Conservation (phyloP, 2,888 invertebrate species). For the Hirtodrosophila cameraria region DNA sequence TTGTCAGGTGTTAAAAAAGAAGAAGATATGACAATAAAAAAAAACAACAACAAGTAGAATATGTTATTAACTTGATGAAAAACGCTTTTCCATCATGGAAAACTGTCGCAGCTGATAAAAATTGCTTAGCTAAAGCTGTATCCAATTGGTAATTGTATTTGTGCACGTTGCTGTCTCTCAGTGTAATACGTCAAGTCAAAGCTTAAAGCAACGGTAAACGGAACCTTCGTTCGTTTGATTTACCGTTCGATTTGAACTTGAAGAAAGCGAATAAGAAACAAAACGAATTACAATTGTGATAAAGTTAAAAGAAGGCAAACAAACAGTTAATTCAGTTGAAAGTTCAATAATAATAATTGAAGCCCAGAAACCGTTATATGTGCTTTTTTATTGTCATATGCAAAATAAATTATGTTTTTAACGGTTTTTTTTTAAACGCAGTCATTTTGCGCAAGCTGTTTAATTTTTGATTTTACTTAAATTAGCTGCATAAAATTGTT, state of each 20-base stretch:
- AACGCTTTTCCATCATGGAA: neutral
- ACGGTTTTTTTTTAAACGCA: neutral
- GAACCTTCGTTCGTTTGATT: conserved; percentile 1
- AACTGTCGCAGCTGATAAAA: too few species aligned
- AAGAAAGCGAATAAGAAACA: neutral
- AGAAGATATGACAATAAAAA: conserved; percentile 42
- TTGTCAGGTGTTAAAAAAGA: conserved; percentile 24
- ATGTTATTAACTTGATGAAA: too few species aligned
- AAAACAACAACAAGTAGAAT: neutral
- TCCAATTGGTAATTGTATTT: neutral
- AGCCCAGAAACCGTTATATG: too few species aligned
- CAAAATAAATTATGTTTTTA: conserved; percentile 18
- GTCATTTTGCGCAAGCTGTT: conserved; percentile 11
- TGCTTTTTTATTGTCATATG: conserved; percentile 27
- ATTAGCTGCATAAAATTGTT: conserved; percentile 56
- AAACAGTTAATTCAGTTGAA: conserved; percentile 11
- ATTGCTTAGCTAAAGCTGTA: too few species aligned
- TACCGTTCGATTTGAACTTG: neutral
- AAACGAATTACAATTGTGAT: conserved; percentile 50
- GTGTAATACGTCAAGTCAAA: conserved; percentile 21
- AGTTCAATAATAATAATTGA: too few species aligned
- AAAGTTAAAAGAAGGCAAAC: too few species aligned
- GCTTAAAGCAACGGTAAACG: conserved; percentile 23
- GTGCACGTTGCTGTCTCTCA: neutral
- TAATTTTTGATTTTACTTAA: conserved; percentile 26